Percentiles rank a stretch among this genome's conserved stretches.
Evolutionary conservation across 2,113 vertebrate genomes (phyloP).

Genomic region (Thryonomys swinderianus): DNA sequence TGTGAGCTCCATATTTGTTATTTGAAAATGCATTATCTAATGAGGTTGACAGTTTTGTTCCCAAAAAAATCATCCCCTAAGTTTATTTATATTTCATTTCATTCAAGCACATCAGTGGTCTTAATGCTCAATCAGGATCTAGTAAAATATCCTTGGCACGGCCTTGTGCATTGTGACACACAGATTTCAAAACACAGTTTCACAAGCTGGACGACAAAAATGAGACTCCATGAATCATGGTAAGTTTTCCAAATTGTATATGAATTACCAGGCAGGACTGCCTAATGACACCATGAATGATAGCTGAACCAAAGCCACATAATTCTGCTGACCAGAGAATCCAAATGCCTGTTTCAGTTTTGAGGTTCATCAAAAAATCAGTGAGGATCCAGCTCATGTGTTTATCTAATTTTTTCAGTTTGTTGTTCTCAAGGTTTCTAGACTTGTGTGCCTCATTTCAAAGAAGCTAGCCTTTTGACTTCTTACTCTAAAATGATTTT

Average conservation of each 20-base stretch:
- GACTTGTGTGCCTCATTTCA: background rate
- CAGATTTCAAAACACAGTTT: conserved; percentile 22
- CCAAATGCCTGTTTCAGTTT: background rate
- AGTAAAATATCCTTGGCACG: background rate
- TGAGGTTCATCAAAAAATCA: conserved; percentile 12
- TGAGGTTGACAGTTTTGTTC: background rate
- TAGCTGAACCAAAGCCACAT: conserved; percentile 38
- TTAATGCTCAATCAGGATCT: background rate
- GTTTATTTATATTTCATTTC: background rate
- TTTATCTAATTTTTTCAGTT: background rate
- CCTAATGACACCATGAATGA: background rate
- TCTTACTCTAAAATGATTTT: conserved; percentile 1
- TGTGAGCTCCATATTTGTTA: background rate
- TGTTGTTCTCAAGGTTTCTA: conserved; percentile 29
- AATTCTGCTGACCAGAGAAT: conserved; percentile 4
- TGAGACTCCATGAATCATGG: conserved; percentile 3
- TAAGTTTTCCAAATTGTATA: background rate
- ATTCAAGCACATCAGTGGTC: background rate
- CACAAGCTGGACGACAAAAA: background rate
- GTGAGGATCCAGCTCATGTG: background rate
- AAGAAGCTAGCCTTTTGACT: background rate
- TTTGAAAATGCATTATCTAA: background rate
- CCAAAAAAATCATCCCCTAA: background rate
- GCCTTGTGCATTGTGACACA: background rate
- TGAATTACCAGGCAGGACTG: conserved; percentile 31